phyloP scores from a whole-genome alignment of 2,113 vertebrate genomes.

The Bothrops jararaca region DNA sequence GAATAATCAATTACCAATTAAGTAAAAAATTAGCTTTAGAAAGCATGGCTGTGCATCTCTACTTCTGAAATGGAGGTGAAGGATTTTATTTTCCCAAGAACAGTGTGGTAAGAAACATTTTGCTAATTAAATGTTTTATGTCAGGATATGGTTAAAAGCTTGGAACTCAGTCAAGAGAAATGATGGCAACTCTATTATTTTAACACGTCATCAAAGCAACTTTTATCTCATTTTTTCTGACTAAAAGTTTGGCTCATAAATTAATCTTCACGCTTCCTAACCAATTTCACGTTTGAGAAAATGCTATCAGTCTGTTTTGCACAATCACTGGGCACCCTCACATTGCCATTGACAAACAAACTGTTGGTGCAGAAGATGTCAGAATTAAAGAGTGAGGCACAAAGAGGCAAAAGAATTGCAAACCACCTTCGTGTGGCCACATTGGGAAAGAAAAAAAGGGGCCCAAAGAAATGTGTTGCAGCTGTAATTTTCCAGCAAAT shows the following conservation, averaged over 20 bases:
- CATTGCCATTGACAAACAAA: not conserved
- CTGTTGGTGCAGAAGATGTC: not conserved
- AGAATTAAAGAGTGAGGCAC: not conserved
- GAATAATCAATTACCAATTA: not conserved
- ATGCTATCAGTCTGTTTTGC: not conserved
- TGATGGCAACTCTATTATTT: not conserved
- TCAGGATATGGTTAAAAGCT: not conserved
- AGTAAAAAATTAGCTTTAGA: not conserved
- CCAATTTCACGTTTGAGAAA: accelerated
- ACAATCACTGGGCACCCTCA: not conserved
- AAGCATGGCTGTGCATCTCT: not conserved
- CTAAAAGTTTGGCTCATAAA: not conserved
- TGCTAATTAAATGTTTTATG: not conserved
- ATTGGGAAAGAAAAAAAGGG: not conserved
- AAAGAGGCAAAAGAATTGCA: not conserved
- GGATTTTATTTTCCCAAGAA: not conserved
- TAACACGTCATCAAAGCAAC: accelerated
- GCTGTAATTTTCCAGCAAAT: conserved; percentile 25
- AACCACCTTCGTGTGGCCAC: accelerated
- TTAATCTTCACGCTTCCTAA: not conserved
- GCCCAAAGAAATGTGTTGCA: not conserved
- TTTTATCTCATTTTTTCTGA: not conserved
- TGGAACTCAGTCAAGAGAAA: not conserved
- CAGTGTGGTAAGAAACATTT: not conserved
- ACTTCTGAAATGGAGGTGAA: not conserved